Evolutionary conservation across 2,888 invertebrate genomes (phyloP).

Genomic region (Melieria crassipennis): DNA sequence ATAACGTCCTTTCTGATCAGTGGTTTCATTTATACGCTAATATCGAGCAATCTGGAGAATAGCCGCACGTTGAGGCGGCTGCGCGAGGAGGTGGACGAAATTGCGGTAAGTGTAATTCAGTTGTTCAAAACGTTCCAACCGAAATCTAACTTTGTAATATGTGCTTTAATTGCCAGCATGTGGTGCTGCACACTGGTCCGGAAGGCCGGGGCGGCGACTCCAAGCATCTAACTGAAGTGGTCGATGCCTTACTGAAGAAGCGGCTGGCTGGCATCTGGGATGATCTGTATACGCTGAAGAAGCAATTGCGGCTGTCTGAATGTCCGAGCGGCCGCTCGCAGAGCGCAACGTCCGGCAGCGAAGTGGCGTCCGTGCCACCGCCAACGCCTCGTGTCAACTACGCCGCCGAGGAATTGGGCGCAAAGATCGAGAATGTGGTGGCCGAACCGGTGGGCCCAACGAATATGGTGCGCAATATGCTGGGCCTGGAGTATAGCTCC

Average conservation of each 20-base stretch:
- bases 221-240: slow-evolving; percentile 42
- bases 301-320: slow-evolving; percentile 38
- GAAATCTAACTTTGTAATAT: background rate
- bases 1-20: slow-evolving; percentile 46
- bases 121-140: background rate
- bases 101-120: slow-evolving; percentile 42
- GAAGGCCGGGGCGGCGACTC: slow-evolving; percentile 32
- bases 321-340: slow-evolving; percentile 27
- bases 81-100: slow-evolving; percentile 48
- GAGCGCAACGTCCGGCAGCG: background rate
- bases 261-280: slow-evolving; percentile 50
- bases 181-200: slow-evolving; percentile 37
- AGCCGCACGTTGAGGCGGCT: slow-evolving; percentile 41
- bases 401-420: slow-evolving; percentile 55
- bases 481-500: slow-evolving; percentile 50
- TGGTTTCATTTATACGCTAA: slow-evolving; percentile 45
- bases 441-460: slow-evolving; percentile 48
- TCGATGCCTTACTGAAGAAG: slow-evolving; percentile 49
- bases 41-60: slow-evolving; percentile 44
- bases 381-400: slow-evolving; percentile 48
- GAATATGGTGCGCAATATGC: slow-evolving; percentile 43
- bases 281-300: slow-evolving; percentile 52
- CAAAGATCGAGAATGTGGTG: slow-evolving; percentile 44
- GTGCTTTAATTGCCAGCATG: slow-evolving; percentile 35
- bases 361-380: background rate